Conservation (phyloP, 2,888 invertebrate genomes). For the Steinernema hermaphroditum region DNA sequence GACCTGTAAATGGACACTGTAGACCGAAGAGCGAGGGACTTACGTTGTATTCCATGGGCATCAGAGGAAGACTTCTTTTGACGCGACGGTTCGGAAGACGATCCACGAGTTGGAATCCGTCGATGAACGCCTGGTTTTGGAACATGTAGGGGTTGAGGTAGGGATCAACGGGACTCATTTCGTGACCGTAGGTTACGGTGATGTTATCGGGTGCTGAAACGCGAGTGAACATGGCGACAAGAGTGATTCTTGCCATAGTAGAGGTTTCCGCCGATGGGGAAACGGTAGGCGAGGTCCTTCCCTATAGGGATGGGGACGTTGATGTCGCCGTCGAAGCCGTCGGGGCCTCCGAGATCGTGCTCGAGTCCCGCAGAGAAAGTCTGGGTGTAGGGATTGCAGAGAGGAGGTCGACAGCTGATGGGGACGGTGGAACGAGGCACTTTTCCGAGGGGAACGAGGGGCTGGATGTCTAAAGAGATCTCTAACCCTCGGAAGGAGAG, state of each 20-base stretch:
- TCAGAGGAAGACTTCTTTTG: neutral
- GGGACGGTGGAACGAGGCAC: conserved; percentile 46
- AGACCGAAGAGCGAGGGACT: no score
- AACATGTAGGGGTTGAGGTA: conserved; percentile 36
- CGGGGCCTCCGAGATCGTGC: neutral
- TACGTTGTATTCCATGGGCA: neutral
- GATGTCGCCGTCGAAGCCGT: conserved; percentile 10
- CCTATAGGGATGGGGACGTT: conserved; percentile 16
- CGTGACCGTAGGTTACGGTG: conserved; percentile 57
- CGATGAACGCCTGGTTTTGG: conserved; percentile 23
- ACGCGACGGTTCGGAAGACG: neutral
- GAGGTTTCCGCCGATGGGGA: conserved; percentile 58
- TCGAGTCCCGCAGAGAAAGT: conserved; percentile 47
- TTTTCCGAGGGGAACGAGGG: conserved; percentile 46
- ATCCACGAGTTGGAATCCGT: conserved; percentile 9
- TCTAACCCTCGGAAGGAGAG: no score
- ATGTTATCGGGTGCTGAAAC: conserved; percentile 56
- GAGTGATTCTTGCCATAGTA: conserved; percentile 50
- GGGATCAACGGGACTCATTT: conserved; percentile 55
- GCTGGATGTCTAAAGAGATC: conserved; percentile 51
- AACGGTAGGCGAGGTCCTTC: conserved; percentile 44
- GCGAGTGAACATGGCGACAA: no score
- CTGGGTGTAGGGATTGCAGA: conserved; percentile 49
- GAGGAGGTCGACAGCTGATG: conserved; percentile 48
- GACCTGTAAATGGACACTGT: no score